phyloP scores from a whole-genome alignment of 2,113 vertebrate species.

The Psophia crepitans region DNA sequence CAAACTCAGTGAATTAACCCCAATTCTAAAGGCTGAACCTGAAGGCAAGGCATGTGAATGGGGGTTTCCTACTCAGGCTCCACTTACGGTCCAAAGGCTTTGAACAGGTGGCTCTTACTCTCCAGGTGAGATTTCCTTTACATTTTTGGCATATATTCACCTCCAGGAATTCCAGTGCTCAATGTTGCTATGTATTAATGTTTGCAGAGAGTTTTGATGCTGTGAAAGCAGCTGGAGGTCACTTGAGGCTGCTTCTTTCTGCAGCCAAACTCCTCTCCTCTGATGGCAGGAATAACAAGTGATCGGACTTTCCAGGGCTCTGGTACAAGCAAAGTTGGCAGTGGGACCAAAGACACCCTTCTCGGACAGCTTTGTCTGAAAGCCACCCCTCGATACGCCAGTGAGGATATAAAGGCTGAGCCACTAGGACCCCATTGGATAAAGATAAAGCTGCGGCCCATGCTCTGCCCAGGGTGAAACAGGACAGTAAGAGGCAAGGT shows the following conservation, averaged over 20 bases:
- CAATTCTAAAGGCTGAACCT: neutral
- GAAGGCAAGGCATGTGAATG: neutral
- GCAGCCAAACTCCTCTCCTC: neutral
- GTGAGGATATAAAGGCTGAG: neutral
- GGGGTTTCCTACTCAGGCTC: neutral
- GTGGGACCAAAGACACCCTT: neutral
- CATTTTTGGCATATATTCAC: neutral
- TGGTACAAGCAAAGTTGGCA: neutral
- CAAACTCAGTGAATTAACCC: neutral
- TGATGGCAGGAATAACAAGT: neutral
- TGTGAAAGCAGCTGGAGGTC: neutral
- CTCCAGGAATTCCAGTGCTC: neutral
- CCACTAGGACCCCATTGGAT: neutral
- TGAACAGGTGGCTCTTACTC: neutral
- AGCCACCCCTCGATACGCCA: neutral
- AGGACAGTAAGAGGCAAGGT: neutral
- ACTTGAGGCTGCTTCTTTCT: neutral
- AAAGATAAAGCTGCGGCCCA: neutral
- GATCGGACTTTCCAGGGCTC: neutral
- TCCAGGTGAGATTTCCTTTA: neutral
- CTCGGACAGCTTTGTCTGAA: neutral
- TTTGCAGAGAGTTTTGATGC: neutral
- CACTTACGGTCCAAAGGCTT: neutral
- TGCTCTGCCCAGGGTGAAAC: neutral
- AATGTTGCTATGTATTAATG: accelerated